Percentiles rank a stretch among this genome's conserved stretches.
Conservation (phyloP, 2,797 vertebrate species). For the Pangasius krempfi region DNA sequence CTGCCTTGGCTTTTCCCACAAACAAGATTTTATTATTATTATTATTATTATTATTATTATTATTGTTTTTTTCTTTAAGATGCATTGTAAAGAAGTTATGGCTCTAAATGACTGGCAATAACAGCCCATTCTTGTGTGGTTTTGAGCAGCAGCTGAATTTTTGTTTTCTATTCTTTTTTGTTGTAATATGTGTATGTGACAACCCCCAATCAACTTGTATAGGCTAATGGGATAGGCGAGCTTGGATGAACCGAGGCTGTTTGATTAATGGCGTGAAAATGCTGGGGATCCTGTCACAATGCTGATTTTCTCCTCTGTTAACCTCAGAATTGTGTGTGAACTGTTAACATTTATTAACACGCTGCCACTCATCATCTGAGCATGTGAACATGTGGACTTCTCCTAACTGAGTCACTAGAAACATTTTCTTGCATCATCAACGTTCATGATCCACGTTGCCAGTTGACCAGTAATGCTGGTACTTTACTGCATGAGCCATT, state of each 20-base stretch:
- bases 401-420: too few species aligned
- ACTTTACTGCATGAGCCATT: slow-evolving; percentile 35
- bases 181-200: background rate
- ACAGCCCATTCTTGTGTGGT: slow-evolving; percentile 5
- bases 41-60: slow-evolving; percentile 13
- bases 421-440: background rate
- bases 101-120: slow-evolving; percentile 25
- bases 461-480: slow-evolving; percentile 2
- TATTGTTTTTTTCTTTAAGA: slow-evolving; percentile 2
- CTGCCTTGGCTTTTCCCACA: slow-evolving; percentile 38
- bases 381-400: background rate
- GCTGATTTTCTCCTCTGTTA: background rate
- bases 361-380: background rate
- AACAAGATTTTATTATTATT: slow-evolving; percentile 33
- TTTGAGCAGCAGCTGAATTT: background rate
- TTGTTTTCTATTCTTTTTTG: background rate
- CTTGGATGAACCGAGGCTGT: background rate
- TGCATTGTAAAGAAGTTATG: background rate
- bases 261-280: background rate
- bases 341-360: background rate
- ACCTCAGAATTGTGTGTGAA: background rate
- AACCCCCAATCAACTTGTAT: background rate
- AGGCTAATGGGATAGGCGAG: background rate
- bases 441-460: background rate
- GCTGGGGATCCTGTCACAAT: background rate